These are phyloP conservation scores for Cryptus armator DNA, from an alignment of 2,888 invertebrate species.

Conservation along the genomic window DNA sequence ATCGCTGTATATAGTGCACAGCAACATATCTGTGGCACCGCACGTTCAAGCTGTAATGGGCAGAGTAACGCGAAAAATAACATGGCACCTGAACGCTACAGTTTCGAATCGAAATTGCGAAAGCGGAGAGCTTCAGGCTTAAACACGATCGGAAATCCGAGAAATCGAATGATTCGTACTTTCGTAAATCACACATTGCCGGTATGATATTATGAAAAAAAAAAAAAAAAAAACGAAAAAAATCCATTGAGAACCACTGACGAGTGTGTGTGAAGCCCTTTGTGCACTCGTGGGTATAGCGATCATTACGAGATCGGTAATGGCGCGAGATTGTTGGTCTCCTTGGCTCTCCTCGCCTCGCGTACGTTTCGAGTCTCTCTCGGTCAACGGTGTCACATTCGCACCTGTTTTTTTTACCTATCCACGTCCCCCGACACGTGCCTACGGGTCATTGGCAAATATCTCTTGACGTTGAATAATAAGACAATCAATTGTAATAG, in stretches of 20 bases:
- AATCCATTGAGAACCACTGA: slow-evolving; percentile 75
- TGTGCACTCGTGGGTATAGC: slow-evolving; percentile 77
- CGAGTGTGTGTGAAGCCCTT: slow-evolving; percentile 71
- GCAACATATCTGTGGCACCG: slow-evolving; percentile 1
- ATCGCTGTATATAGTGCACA: slow-evolving; percentile 7
- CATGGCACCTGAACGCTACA: slow-evolving; percentile 28
- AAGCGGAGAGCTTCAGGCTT: background rate
- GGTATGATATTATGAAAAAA: background rate
- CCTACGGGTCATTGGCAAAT: slow-evolving; percentile 25
- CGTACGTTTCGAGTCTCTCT: slow-evolving; percentile 60
- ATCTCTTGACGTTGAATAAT: slow-evolving; percentile 19
- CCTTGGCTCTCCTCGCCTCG: slow-evolving; percentile 67
- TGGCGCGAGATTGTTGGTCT: slow-evolving; percentile 80
- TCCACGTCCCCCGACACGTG: slow-evolving; percentile 23
- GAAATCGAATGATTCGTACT: slow-evolving; percentile 10
- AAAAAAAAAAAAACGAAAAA: background rate
- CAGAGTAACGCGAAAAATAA: slow-evolving; percentile 50
- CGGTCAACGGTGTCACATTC: slow-evolving; percentile 47
- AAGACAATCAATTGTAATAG: slow-evolving; percentile 8
- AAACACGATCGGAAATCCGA: slow-evolving; percentile 8
- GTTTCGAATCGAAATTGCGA: slow-evolving; percentile 38
- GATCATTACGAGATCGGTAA: slow-evolving; percentile 81
- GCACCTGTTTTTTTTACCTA: slow-evolving; percentile 53
- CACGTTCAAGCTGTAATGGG: slow-evolving; percentile 43
- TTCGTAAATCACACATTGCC: background rate